Conservation (phyloP, 2,113 vertebrate genomes). For the Choloepus hoffmanni region DNA sequence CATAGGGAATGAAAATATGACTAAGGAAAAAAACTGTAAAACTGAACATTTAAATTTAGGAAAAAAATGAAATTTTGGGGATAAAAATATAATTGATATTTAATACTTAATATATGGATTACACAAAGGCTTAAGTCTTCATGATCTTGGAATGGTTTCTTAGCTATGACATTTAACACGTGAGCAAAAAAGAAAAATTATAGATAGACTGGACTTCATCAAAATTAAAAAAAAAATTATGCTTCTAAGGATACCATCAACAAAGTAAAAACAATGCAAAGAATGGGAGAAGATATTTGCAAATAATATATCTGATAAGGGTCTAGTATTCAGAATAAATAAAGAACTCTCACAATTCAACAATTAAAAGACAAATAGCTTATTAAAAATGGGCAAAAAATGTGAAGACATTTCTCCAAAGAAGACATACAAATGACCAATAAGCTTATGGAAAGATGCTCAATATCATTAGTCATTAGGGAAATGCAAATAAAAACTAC, state of each 20-base stretch:
- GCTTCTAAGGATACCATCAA: not conserved
- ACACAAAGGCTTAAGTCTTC: not conserved
- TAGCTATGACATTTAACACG: not conserved
- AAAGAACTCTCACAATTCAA: not conserved
- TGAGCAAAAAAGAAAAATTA: not conserved
- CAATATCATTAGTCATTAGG: not conserved
- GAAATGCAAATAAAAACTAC: not conserved
- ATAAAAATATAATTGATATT: not conserved
- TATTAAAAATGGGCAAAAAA: slow-evolving; percentile 24
- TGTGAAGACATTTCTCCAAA: not conserved
- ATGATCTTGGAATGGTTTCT: not conserved
- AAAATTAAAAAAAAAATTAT: slow-evolving; percentile 31
- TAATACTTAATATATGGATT: not conserved
- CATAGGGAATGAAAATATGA: not conserved
- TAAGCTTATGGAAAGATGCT: not conserved
- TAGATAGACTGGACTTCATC: not conserved
- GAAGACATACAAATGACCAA: not conserved
- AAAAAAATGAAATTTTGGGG: not conserved
- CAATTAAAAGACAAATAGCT: not conserved
- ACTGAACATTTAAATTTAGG: not conserved
- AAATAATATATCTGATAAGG: not conserved
- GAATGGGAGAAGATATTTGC: not conserved
- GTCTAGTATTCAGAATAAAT: not conserved
- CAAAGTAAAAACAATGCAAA: not conserved
- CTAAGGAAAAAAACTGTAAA: not conserved